phyloP scores from a whole-genome alignment of 2,113 vertebrate species.

The Cisticola juncidis region DNA sequence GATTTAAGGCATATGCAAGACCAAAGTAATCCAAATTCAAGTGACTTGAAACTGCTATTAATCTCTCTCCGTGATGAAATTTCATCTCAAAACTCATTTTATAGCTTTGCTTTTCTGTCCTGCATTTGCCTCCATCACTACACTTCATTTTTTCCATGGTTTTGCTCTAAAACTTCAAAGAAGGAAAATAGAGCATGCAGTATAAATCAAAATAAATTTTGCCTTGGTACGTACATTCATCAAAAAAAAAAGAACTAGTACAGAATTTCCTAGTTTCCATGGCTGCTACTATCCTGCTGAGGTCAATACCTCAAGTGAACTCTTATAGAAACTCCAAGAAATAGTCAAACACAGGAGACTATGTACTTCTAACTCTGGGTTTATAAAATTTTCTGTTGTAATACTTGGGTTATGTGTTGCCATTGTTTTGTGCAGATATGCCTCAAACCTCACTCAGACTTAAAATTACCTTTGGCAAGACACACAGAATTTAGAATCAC shows the following conservation, averaged over 20 bases:
- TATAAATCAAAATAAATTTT: not conserved
- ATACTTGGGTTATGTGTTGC: not conserved
- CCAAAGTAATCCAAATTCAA: not conserved
- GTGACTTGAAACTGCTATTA: not conserved
- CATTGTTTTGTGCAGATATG: not conserved
- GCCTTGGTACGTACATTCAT: not conserved
- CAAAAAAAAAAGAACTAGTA: not conserved
- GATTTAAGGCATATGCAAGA: not conserved
- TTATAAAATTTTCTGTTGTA: not conserved
- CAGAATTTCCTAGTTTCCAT: not conserved
- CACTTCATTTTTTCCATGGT: not conserved
- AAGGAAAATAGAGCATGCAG: not conserved
- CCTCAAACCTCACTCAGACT: not conserved
- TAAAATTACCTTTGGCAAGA: not conserved
- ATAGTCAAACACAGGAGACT: not conserved
- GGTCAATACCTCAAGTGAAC: not conserved
- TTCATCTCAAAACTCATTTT: not conserved
- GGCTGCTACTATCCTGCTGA: not conserved
- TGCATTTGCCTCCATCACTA: not conserved
- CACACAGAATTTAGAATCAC: not conserved
- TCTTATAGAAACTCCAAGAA: not conserved
- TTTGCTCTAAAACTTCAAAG: not conserved
- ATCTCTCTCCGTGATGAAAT: not conserved
- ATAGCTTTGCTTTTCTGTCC: not conserved
- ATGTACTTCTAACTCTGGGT: not conserved